Evolutionary conservation across 2,888 invertebrate genomes (phyloP).

Genomic region (Chaitophorus viminalis): DNA sequence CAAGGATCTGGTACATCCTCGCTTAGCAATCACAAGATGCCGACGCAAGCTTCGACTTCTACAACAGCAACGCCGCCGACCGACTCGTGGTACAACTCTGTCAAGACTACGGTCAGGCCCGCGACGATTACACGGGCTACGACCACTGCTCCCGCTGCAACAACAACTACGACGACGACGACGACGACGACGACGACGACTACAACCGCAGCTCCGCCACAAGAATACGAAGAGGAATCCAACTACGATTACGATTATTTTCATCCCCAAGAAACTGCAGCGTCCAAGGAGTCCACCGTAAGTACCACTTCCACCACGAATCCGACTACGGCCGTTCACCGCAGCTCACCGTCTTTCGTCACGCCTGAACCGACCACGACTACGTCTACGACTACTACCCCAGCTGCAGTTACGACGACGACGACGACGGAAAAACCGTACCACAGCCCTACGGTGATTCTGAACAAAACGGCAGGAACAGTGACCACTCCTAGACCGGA

Average conservation of each 20-base stretch:
- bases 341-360: not conserved
- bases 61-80: constrained; percentile 64
- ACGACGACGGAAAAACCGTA: constrained; percentile 5
- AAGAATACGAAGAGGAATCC: constrained; percentile 51
- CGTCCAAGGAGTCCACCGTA: constrained; percentile 64
- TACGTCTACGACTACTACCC: not conserved
- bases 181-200: constrained; percentile 66
- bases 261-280: constrained; percentile 63
- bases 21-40: constrained; percentile 66
- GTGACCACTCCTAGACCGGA: constrained; percentile 60
- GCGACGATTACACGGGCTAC: not conserved
- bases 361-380: constrained; percentile 5
- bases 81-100: constrained; percentile 54
- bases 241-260: constrained; percentile 59
- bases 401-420: not conserved
- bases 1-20: constrained; percentile 69
- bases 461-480: constrained; percentile 57
- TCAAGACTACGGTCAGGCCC: not conserved
- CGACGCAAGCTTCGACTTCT: constrained; percentile 64
- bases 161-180: constrained; percentile 64
- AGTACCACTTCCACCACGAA: constrained; percentile 58
- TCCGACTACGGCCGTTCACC: constrained; percentile 3
- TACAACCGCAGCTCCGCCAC: constrained; percentile 68
- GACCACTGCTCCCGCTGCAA: constrained; percentile 62
- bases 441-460: not conserved